These are phyloP conservation scores for Heterodera schachtii DNA, from an alignment of 1,140 invertebrate species.

Conservation along the genomic window DNA sequence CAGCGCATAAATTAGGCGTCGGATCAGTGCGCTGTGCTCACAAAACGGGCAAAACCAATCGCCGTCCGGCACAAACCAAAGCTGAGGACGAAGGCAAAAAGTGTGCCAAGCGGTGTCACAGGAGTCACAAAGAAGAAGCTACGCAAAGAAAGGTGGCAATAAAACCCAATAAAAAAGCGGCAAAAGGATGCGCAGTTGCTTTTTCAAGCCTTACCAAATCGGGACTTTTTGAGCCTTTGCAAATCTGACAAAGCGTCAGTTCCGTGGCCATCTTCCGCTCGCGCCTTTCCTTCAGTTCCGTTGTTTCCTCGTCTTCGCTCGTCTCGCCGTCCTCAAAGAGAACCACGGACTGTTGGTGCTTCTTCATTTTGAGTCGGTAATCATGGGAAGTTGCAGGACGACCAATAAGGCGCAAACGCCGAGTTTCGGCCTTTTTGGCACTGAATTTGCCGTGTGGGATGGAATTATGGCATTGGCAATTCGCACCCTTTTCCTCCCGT, in stretches of 20 bases:
- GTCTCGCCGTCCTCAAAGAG: slow-evolving; percentile 27
- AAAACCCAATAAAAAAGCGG: background rate
- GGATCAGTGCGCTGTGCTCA: slow-evolving; percentile 62
- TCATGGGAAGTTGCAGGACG: background rate
- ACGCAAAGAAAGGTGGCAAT: slow-evolving; percentile 58
- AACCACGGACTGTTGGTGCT: background rate
- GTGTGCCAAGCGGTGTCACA: slow-evolving; percentile 65
- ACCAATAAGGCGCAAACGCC: background rate
- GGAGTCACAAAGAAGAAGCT: slow-evolving; percentile 81
- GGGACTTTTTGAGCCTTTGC: slow-evolving; percentile 53
- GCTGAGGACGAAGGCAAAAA: slow-evolving; percentile 53
- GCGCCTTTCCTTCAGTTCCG: slow-evolving; percentile 40
- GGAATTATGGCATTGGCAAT: background rate
- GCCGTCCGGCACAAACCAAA: slow-evolving; percentile 62
- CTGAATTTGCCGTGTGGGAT: background rate
- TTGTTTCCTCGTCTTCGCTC: slow-evolving; percentile 49
- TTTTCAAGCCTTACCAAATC: slow-evolving; percentile 43
- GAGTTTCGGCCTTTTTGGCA: background rate
- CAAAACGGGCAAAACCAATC: slow-evolving; percentile 69
- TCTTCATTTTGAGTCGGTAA: background rate
- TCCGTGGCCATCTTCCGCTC: slow-evolving; percentile 58
- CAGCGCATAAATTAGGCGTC: slow-evolving; percentile 31
- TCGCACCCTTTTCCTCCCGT: background rate
- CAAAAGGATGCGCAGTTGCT: no score
- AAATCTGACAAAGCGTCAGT: slow-evolving; percentile 52